Evolutionary conservation across 1,140 invertebrate genomes (phyloP).

Genomic region (Metopolophium dirhodum): DNA sequence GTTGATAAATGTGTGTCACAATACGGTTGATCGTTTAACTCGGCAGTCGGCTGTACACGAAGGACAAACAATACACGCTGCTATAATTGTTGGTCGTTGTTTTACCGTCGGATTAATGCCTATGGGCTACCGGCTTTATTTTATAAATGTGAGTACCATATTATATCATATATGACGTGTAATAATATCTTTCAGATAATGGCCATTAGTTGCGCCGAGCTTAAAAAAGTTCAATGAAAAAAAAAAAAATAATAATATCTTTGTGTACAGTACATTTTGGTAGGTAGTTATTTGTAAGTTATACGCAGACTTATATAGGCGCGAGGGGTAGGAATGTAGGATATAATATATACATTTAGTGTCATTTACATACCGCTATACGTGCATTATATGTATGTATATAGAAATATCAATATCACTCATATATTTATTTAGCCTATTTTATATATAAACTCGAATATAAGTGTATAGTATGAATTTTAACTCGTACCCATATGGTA

Average conservation of each 20-base stretch:
- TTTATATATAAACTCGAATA: background rate
- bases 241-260: no score
- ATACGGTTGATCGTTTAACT: background rate
- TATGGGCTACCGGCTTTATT: background rate
- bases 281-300: background rate
- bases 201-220: no score
- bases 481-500: conserved; percentile 36
- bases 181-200: no score
- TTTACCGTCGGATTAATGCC: background rate
- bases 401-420: background rate
- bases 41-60: background rate
- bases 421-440: background rate
- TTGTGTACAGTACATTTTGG: background rate
- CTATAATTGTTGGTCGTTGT: background rate
- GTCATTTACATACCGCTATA: background rate
- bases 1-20: conserved; percentile 31
- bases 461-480: background rate
- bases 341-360: background rate
- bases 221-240: no score
- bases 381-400: background rate
- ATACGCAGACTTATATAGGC: background rate
- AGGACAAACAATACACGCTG: background rate
- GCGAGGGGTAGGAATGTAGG: background rate
- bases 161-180: no score
- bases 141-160: conserved; percentile 6